These are phyloP conservation scores for Zophobas morio DNA, from an alignment of 1,140 invertebrate species.

Conservation along the genomic window DNA sequence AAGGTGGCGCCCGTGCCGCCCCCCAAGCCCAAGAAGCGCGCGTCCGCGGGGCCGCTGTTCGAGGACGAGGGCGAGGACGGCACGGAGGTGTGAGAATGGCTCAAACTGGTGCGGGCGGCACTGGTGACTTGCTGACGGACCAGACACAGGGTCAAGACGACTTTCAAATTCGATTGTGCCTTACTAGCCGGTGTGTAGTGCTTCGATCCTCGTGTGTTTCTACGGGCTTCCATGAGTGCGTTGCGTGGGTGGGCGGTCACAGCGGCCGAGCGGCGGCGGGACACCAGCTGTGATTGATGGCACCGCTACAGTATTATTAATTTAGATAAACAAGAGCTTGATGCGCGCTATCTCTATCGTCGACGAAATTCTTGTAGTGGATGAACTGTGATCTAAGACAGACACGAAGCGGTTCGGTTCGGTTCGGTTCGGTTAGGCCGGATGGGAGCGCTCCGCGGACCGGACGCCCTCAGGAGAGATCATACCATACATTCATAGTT, in stretches of 20 bases:
- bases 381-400: conserved; percentile 50
- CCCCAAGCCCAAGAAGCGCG: conserved; percentile 83
- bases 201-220: conserved; percentile 44
- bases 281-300: conserved; percentile 36
- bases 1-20: conserved; percentile 87
- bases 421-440: conserved; percentile 36
- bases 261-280: too few relatives aligned
- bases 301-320: conserved; percentile 49
- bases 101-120: conserved; percentile 63
- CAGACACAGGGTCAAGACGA: conserved; percentile 40
- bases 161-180: conserved; percentile 39
- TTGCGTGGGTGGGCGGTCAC: not conserved
- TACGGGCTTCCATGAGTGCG: conserved; percentile 45
- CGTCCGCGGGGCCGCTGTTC: conserved; percentile 77
- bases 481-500: conserved; percentile 44
- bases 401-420: conserved; percentile 44
- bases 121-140: conserved; percentile 58
- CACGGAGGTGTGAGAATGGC: conserved; percentile 81
- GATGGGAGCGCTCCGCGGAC: not conserved
- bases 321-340: conserved; percentile 51
- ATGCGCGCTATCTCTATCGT: conserved; percentile 47
- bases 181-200: conserved; percentile 25
- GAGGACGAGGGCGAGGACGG: conserved; percentile 90
- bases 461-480: not conserved
- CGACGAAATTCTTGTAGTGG: conserved; percentile 45